These are phyloP conservation scores for Endomychus coccineus DNA, from an alignment of 2,888 invertebrate genomes.

Conservation along the genomic window DNA sequence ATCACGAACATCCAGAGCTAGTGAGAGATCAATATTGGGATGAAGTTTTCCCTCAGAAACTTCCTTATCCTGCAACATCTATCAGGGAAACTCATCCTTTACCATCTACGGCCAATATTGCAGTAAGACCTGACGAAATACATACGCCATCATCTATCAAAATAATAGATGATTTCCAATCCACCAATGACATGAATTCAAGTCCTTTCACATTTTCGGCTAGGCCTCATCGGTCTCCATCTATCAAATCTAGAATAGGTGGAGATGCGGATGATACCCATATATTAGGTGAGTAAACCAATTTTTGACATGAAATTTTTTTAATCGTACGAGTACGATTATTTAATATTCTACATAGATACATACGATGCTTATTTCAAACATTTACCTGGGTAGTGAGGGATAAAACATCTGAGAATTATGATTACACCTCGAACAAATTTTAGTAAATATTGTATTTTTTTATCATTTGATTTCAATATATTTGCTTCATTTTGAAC, in stretches of 20 bases:
- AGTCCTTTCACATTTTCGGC: constrained; percentile 40
- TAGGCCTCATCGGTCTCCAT: constrained; percentile 21
- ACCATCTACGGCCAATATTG: constrained; percentile 80
- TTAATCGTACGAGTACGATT: too few relatives aligned
- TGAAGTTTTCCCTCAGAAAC: constrained; percentile 74
- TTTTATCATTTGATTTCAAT: too few relatives aligned
- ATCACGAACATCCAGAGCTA: constrained; percentile 83
- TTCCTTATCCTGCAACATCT: constrained; percentile 82
- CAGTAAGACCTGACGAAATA: constrained; percentile 59
- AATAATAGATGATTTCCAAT: constrained; percentile 53
- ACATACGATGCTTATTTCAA: too few relatives aligned
- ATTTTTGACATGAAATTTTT: too few relatives aligned
- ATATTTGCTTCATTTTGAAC: too few relatives aligned
- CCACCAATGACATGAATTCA: constrained; percentile 33
- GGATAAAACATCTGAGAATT: too few relatives aligned
- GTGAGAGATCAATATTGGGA: constrained; percentile 90
- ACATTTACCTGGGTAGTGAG: too few relatives aligned
- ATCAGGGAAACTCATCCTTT: constrained; percentile 79
- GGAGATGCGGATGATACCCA: too few relatives aligned
- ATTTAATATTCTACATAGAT: too few relatives aligned
- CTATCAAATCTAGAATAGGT: constrained; percentile 18
- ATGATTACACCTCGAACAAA: too few relatives aligned
- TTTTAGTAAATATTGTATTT: too few relatives aligned
- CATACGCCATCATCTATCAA: constrained; percentile 53
- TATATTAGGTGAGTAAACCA: too few relatives aligned